These are phyloP conservation scores for Oostethus manadensis DNA, from an alignment of 2,113 vertebrate species.

Conservation along the genomic window DNA sequence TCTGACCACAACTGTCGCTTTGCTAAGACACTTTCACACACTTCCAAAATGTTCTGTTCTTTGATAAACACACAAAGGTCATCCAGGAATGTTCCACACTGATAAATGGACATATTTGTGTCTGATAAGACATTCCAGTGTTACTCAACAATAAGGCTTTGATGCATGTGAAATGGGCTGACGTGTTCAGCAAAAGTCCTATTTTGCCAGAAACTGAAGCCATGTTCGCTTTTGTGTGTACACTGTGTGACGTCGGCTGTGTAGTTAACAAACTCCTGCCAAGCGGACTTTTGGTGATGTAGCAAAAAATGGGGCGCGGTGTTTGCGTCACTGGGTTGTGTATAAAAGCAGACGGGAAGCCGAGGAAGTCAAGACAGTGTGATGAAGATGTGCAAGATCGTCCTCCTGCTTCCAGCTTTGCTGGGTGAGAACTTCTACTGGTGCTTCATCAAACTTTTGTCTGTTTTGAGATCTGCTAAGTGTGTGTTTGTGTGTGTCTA, in stretches of 20 bases:
- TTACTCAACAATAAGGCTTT: constrained; percentile 7
- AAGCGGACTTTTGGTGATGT: not conserved
- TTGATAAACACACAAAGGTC: not conserved
- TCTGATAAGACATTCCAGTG: constrained; percentile 1
- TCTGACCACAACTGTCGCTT: no score
- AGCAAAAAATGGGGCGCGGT: not conserved
- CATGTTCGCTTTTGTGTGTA: not conserved
- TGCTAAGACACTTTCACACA: no score
- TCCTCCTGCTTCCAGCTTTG: not conserved
- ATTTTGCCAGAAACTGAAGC: no score
- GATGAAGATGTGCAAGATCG: not conserved
- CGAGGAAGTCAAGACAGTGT: not conserved
- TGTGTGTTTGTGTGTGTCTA: not conserved
- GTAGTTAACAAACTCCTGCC: not conserved
- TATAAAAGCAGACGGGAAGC: not conserved
- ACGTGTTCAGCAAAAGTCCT: not conserved
- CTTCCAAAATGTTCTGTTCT: no score
- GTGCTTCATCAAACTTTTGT: not conserved
- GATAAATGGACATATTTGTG: not conserved
- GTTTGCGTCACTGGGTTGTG: not conserved
- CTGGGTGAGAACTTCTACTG: not conserved
- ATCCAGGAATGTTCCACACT: no score
- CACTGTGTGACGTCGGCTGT: not conserved
- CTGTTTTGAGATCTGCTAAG: not conserved
- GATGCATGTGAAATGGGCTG: not conserved